These are phyloP conservation scores for Lordiphosa mommai DNA, from an alignment of 1,140 invertebrate genomes.

Conservation along the genomic window DNA sequence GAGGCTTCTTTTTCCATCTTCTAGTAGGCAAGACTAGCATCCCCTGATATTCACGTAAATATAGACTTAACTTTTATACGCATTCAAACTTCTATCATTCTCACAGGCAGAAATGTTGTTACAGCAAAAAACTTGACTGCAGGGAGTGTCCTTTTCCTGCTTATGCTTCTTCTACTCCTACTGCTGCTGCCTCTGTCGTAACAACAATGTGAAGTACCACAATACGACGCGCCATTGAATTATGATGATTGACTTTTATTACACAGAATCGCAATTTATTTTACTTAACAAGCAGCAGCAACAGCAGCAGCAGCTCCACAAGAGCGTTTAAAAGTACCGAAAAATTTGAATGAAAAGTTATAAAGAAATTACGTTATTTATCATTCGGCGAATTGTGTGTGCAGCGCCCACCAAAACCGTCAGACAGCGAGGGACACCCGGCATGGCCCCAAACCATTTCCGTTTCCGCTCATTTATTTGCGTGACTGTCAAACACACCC, in stretches of 20 bases:
- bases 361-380: conserved; percentile 78
- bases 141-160: too few relatives aligned
- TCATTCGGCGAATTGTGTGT: conserved; percentile 54
- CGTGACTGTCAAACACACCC: conserved; percentile 59
- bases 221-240: conserved; percentile 67
- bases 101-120: too few relatives aligned
- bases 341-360: conserved; percentile 17
- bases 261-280: conserved; percentile 76
- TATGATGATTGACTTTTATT: conserved; percentile 79
- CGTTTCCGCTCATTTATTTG: conserved; percentile 73
- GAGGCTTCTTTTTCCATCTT: too few relatives aligned
- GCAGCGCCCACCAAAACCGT: conserved; percentile 7
- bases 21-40: too few relatives aligned
- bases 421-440: conserved; percentile 12
- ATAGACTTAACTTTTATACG: too few relatives aligned
- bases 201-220: background rate
- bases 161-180: too few relatives aligned
- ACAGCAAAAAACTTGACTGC: too few relatives aligned
- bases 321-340: conserved; percentile 54
- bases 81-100: too few relatives aligned
- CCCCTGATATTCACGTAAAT: too few relatives aligned
- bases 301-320: too few relatives aligned
- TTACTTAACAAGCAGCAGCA: conserved; percentile 65
- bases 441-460: conserved; percentile 52
- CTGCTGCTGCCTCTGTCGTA: too few relatives aligned